Evolutionary conservation across 1,140 invertebrate species (phyloP).

Genomic region (Chironomus tepperi): DNA sequence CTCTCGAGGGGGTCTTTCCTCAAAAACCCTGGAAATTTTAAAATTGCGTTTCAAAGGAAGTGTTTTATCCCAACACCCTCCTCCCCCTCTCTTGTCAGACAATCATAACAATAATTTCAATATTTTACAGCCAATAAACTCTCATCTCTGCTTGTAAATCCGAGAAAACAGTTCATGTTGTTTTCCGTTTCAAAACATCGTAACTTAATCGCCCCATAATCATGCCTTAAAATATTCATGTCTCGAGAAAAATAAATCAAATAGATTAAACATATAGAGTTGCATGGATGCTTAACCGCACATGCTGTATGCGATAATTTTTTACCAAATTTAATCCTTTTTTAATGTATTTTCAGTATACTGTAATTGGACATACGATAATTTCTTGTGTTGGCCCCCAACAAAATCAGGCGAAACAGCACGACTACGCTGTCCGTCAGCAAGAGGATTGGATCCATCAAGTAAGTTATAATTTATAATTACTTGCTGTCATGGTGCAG

Average conservation of each 20-base stretch:
- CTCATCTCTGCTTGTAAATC: no score
- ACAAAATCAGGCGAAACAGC: slow-evolving; percentile 52
- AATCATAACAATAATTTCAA: no score
- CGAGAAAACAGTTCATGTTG: no score
- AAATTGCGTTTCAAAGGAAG: no score
- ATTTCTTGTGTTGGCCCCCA: slow-evolving; percentile 67
- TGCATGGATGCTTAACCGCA: not conserved
- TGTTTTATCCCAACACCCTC: no score
- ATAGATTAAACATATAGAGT: not conserved
- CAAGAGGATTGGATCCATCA: slow-evolving; percentile 57
- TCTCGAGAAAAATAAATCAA: not conserved
- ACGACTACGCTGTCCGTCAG: slow-evolving; percentile 56
- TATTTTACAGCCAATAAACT: no score
- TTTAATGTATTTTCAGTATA: slow-evolving; percentile 42
- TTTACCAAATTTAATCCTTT: not conserved
- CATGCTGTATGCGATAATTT: not conserved
- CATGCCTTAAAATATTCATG: not conserved
- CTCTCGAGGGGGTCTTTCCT: no score
- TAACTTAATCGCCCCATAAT: no score
- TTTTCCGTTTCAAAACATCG: no score
- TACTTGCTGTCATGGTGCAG: no score
- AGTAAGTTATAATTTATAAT: slow-evolving; percentile 55
- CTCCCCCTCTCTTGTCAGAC: no score
- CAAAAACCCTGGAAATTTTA: no score
- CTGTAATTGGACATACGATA: slow-evolving; percentile 63